Conservation (phyloP, 30 jellyfish, hydroid and myxozoan genomes). For the Nemopilema nomurai region DNA sequence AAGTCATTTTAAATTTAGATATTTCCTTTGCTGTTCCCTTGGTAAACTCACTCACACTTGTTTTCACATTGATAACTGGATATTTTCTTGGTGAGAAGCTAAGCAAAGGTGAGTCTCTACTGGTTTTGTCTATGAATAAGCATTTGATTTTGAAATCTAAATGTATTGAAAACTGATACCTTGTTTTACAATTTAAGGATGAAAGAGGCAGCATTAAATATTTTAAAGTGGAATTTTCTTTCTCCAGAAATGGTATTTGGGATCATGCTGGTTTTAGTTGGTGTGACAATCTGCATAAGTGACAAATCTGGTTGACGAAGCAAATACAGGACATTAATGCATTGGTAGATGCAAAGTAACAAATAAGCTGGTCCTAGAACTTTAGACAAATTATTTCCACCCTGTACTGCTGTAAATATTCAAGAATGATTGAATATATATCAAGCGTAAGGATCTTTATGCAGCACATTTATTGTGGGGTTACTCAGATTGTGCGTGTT, state of each 20-base stretch:
- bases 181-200: no score
- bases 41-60: conserved; percentile 56
- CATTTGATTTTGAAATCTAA: no score
- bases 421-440: no score
- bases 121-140: no score
- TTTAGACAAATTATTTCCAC: no score
- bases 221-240: not conserved
- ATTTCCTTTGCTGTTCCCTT: conserved; percentile 70
- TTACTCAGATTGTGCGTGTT: no score
- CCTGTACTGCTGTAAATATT: no score
- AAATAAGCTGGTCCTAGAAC: no score
- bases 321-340: not conserved
- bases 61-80: conserved; percentile 55
- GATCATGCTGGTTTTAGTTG: not conserved
- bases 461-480: no score
- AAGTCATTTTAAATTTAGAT: conserved; percentile 26
- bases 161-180: no score
- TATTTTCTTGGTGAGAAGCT: conserved; percentile 54
- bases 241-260: conserved; percentile 20
- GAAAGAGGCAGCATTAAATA: no score
- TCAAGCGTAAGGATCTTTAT: no score
- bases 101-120: conserved; percentile 20
- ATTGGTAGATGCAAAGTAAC: not conserved
- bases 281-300: conserved; percentile 22
- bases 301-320: conserved; percentile 9